phyloP scores from a whole-genome alignment of 2,797 vertebrate species.

The Tangara arthus region DNA sequence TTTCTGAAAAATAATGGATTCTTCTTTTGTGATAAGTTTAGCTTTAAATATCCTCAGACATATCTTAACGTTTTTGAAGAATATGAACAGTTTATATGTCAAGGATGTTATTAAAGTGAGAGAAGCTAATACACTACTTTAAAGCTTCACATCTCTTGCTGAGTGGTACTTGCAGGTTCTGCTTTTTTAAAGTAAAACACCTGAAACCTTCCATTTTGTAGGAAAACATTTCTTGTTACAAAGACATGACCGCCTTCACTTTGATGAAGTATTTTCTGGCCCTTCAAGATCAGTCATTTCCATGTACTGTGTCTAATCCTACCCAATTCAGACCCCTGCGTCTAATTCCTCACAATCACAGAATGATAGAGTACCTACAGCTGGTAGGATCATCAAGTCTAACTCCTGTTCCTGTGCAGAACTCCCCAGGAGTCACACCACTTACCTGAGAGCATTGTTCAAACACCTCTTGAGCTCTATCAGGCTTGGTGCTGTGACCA shows the following conservation, averaged over 20 bases:
- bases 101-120: constrained; percentile 14
- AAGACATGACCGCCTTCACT: not conserved
- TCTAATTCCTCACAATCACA: not conserved
- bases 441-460: too few relatives aligned
- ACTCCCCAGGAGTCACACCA: not conserved
- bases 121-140: not conserved
- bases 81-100: constrained; percentile 1
- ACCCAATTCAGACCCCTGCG: not conserved
- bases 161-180: not conserved
- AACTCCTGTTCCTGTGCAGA: not conserved
- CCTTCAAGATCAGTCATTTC: not conserved
- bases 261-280: not conserved
- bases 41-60: constrained; percentile 38
- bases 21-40: constrained; percentile 32
- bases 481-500: not conserved
- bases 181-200: not conserved
- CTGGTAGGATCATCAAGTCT: too few relatives aligned
- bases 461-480: not conserved
- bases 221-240: not conserved
- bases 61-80: constrained; percentile 23
- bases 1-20: constrained; percentile 42
- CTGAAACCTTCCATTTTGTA: not conserved
- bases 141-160: not conserved
- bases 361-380: not conserved
- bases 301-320: not conserved